phyloP scores from a whole-genome alignment of 2,888 invertebrate genomes.

The Notodonta ziczac region DNA sequence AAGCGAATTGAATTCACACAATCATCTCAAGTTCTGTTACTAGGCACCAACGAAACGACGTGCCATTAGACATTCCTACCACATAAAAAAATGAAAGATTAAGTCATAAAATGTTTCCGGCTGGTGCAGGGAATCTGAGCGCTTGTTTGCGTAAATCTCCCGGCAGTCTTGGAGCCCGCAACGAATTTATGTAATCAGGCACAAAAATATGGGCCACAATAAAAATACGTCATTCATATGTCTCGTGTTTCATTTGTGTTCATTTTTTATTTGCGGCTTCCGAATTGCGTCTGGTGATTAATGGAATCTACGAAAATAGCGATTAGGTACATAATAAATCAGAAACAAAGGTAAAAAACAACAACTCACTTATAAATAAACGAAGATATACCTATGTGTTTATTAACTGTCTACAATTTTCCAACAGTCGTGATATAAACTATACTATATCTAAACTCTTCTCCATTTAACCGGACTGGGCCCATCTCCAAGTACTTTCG shows the following conservation, averaged over 20 bases:
- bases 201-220: slow-evolving; percentile 44
- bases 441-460: no score
- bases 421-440: no score
- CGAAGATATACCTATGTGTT: no score
- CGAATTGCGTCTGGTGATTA: not conserved
- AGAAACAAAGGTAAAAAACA: no score
- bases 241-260: slow-evolving; percentile 18
- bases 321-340: not conserved
- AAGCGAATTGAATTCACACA: slow-evolving; percentile 11
- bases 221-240: slow-evolving; percentile 42
- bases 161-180: slow-evolving; percentile 32
- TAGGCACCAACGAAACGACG: slow-evolving; percentile 3
- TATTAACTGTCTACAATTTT: no score
- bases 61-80: slow-evolving; percentile 28
- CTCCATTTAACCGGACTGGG: no score
- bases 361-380: no score
- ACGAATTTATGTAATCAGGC: slow-evolving; percentile 48
- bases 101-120: slow-evolving; percentile 39
- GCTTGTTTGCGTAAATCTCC: slow-evolving; percentile 47
- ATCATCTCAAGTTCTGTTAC: slow-evolving; percentile 19
- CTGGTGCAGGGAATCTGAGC: slow-evolving; percentile 36
- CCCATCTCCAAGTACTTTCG: no score
- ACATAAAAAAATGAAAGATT: slow-evolving; percentile 49
- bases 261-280: slow-evolving; percentile 9
- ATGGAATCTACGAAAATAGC: not conserved